Conservation (phyloP, 2,113 vertebrate species). For the Climacteris rufus region DNA sequence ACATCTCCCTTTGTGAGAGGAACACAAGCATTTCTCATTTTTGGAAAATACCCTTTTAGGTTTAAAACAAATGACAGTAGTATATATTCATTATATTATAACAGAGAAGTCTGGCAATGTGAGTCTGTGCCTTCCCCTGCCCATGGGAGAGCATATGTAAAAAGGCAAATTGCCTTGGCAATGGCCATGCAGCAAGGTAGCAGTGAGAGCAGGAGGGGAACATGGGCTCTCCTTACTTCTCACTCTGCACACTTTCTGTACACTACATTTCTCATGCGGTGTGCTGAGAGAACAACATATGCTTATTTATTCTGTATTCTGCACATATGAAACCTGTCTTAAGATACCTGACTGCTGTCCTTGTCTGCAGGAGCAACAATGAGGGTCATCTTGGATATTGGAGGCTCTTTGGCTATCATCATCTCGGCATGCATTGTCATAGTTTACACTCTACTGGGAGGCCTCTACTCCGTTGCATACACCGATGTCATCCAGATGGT, state of each 20-base stretch:
- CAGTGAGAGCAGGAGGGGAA: background rate
- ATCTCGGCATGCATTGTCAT: slow-evolving; percentile 78
- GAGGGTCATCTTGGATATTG: slow-evolving; percentile 78
- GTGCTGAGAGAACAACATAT: background rate
- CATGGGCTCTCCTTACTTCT: rapidly evolving
- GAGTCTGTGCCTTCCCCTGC: background rate
- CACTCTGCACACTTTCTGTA: background rate
- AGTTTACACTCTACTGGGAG: slow-evolving; percentile 81
- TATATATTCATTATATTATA: background rate
- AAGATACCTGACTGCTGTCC: background rate
- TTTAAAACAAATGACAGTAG: background rate
- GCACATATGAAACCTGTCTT: background rate
- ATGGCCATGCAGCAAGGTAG: background rate
- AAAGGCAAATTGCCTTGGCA: background rate
- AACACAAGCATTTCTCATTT: background rate
- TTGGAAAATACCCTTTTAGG: background rate
- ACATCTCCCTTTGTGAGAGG: background rate
- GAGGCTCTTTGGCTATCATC: slow-evolving; percentile 72
- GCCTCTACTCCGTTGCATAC: slow-evolving; percentile 85
- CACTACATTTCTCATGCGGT: background rate
- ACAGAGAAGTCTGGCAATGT: background rate
- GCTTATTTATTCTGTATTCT: background rate
- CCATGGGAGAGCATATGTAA: background rate
- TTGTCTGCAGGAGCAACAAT: slow-evolving; percentile 77
- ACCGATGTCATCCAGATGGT: slow-evolving; percentile 82